Evolutionary conservation across 2,888 invertebrate species (phyloP).

Genomic region (Sphaerophoria rueppellii): DNA sequence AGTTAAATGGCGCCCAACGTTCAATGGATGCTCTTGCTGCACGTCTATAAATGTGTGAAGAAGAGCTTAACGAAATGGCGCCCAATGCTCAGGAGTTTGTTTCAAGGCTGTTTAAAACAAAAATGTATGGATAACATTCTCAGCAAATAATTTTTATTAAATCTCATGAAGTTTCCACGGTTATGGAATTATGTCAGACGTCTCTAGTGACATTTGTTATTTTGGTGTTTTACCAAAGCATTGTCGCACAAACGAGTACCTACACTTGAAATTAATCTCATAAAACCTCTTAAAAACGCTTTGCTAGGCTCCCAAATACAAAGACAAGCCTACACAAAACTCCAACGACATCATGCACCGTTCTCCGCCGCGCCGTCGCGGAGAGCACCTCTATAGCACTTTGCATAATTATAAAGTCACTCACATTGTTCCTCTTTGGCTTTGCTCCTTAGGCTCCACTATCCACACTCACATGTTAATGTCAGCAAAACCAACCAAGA

Average conservation of each 20-base stretch:
- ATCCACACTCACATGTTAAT: conserved; percentile 12
- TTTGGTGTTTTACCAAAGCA: neutral
- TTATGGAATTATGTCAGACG: too few species aligned
- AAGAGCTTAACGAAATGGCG: too few species aligned
- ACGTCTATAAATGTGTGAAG: too few species aligned
- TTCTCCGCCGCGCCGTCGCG: neutral
- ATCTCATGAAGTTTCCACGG: too few species aligned
- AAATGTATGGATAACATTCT: too few species aligned
- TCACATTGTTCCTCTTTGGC: conserved; percentile 41
- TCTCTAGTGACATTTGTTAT: neutral
- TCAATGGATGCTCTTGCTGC: too few species aligned
- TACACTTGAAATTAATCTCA: conserved; percentile 7
- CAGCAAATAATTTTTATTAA: too few species aligned
- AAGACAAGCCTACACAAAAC: conserved; percentile 22
- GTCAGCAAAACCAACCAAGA: conserved; percentile 24
- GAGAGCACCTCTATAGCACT: conserved; percentile 24
- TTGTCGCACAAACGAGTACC: neutral
- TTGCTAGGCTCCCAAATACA: neutral
- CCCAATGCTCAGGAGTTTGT: too few species aligned
- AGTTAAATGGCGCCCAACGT: too few species aligned
- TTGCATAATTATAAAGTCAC: conserved; percentile 69
- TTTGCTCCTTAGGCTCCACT: neutral
- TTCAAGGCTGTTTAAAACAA: too few species aligned
- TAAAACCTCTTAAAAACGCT: conserved; percentile 12
- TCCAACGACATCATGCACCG: neutral